Evolutionary conservation across 1,140 invertebrate genomes (phyloP).

Genomic region (Amyelois transitella): DNA sequence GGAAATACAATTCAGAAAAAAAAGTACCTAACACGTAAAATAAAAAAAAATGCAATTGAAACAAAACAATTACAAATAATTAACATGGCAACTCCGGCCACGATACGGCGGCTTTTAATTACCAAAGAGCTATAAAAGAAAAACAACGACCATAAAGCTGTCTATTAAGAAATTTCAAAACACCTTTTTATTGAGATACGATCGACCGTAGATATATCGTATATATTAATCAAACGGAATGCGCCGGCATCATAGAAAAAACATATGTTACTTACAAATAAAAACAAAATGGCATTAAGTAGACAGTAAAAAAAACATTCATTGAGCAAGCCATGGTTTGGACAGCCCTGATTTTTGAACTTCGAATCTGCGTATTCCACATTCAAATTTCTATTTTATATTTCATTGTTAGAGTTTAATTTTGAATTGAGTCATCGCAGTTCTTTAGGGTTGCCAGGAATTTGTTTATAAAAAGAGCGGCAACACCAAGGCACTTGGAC

Average conservation of each 20-base stretch:
- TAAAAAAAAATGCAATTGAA: not conserved
- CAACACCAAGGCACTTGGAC: conserved; percentile 17
- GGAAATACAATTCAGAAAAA: too few species aligned
- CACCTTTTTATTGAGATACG: conserved; percentile 57
- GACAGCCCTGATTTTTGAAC: conserved; percentile 7
- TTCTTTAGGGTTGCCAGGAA: not conserved
- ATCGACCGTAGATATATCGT: conserved; percentile 35
- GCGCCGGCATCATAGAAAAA: conserved; percentile 45
- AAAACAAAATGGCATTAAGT: conserved; percentile 66
- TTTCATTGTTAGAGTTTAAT: not conserved
- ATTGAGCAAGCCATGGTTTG: conserved; percentile 35
- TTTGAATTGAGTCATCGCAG: not conserved
- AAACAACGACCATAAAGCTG: conserved; percentile 32
- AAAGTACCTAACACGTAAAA: too few species aligned
- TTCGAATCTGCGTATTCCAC: not conserved
- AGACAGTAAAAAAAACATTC: conserved; percentile 47
- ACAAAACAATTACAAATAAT: conserved; percentile 8
- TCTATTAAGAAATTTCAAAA: conserved; percentile 63
- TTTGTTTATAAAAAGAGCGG: conserved; percentile 2
- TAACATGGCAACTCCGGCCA: conserved; percentile 16
- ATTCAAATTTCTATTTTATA: conserved; percentile 14
- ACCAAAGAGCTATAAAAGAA: conserved; percentile 18
- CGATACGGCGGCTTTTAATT: conserved; percentile 26
- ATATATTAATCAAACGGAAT: conserved; percentile 59
- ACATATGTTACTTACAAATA: conserved; percentile 54